Conservation (phyloP, 2,113 vertebrate genomes). For the Sinosuthora webbiana region DNA sequence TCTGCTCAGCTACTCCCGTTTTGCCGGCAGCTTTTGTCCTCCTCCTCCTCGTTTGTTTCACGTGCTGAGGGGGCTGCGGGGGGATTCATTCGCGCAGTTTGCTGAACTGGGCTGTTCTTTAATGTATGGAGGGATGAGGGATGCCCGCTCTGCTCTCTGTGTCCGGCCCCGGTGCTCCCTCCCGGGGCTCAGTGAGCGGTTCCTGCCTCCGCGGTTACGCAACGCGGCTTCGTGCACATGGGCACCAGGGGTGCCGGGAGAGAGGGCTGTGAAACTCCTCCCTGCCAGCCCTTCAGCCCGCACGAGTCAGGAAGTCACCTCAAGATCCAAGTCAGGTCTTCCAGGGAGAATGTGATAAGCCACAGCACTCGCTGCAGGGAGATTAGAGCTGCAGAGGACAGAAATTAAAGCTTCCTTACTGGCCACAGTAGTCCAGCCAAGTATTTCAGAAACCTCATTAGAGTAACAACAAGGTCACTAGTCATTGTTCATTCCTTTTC, state of each 20-base stretch:
- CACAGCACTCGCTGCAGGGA: neutral
- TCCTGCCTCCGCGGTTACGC: neutral
- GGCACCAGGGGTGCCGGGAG: neutral
- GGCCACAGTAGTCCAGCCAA: no score
- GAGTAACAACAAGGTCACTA: neutral
- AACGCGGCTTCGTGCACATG: constrained; percentile 48
- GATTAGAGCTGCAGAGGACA: neutral
- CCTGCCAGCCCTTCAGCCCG: neutral
- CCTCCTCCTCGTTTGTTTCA: neutral
- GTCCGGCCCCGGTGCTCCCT: neutral
- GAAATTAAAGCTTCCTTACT: neutral
- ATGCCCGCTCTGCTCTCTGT: rapidly evolving
- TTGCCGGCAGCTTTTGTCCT: constrained; percentile 1
- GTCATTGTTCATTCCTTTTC: neutral
- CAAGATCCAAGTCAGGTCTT: neutral
- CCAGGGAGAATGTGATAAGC: neutral
- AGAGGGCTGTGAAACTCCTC: neutral
- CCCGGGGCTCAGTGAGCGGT: neutral
- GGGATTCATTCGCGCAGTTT: neutral
- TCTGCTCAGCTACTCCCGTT: constrained; percentile 36
- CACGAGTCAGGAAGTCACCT: neutral
- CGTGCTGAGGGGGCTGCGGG: neutral
- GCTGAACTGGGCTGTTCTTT: neutral
- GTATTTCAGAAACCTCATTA: neutral
- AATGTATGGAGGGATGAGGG: neutral